These are phyloP conservation scores for Athene noctua DNA, from an alignment of 2,113 vertebrate species.

Conservation along the genomic window DNA sequence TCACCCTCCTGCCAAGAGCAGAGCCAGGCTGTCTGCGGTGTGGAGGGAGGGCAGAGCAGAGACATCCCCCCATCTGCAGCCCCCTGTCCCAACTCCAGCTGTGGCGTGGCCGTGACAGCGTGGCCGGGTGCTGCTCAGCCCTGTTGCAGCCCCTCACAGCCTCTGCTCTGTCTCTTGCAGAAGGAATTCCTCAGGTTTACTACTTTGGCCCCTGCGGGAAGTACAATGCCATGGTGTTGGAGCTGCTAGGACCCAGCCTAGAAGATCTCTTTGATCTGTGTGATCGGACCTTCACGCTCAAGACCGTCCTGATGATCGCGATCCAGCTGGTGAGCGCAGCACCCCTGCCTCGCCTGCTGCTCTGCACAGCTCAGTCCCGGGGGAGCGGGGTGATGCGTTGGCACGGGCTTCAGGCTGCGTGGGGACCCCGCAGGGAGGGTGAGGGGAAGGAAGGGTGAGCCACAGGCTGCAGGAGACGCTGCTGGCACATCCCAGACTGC, in stretches of 20 bases:
- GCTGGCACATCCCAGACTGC: not conserved
- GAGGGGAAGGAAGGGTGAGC: too few relatives aligned
- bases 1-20: not conserved
- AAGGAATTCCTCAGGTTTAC: conserved; percentile 98
- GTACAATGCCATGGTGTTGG: conserved; percentile 98
- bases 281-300: conserved; percentile 95
- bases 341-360: not conserved
- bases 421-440: not conserved
- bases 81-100: not conserved
- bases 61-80: not conserved
- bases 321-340: conserved; percentile 89
- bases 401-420: accelerated
- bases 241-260: conserved; percentile 94
- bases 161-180: conserved; percentile 63
- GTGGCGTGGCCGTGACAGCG: accelerated
- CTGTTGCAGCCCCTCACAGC: not conserved
- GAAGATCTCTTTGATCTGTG: conserved; percentile 98
- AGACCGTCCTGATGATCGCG: conserved; percentile 98
- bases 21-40: not conserved
- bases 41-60: not conserved
- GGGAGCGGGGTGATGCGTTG: not conserved
- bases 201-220: conserved; percentile 98
- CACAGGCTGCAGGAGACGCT: not conserved
- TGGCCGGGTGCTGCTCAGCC: not conserved
- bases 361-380: accelerated